Conservation (phyloP, 2,888 invertebrate species). For the Polymixis flavicincta region DNA sequence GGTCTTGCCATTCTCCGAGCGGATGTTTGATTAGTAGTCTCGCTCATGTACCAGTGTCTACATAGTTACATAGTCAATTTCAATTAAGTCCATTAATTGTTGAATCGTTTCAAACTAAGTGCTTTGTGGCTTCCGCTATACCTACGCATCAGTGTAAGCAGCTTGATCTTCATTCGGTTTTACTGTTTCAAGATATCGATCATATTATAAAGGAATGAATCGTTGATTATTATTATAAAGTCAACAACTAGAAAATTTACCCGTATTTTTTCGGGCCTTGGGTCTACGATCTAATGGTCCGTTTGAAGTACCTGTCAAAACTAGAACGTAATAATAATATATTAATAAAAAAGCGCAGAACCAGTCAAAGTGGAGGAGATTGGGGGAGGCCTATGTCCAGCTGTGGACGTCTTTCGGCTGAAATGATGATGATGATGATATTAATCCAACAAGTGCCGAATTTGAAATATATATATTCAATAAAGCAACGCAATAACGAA, state of each 20-base stretch:
- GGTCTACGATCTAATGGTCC: not conserved
- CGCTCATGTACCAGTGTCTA: constrained; percentile 33
- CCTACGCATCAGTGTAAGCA: constrained; percentile 19
- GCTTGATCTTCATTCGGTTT: constrained; percentile 15
- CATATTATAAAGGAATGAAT: not conserved
- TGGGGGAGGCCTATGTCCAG: too few relatives aligned
- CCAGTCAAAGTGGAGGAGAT: too few relatives aligned
- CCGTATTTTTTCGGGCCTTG: too few relatives aligned
- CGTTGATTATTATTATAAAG: not conserved
- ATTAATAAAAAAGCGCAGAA: too few relatives aligned
- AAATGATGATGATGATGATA: too few relatives aligned
- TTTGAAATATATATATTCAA: not conserved
- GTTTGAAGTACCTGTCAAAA: not conserved
- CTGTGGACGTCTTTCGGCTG: too few relatives aligned
- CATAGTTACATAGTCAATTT: constrained; percentile 56
- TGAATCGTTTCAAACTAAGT: constrained; percentile 60
- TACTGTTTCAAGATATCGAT: constrained; percentile 5
- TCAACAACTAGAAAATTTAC: not conserved
- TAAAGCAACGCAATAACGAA: not conserved
- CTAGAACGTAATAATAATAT: too few relatives aligned
- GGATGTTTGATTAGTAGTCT: constrained; percentile 58
- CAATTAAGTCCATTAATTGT: constrained; percentile 60
- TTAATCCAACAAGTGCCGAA: not conserved
- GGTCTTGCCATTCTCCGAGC: constrained; percentile 36
- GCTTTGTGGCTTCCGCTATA: constrained; percentile 48